Percentiles rank a stretch among this genome's conserved stretches.
These are phyloP conservation scores for Sebastes oblongus DNA, from an alignment of 2,797 vertebrate genomes.

Conservation along the genomic window DNA sequence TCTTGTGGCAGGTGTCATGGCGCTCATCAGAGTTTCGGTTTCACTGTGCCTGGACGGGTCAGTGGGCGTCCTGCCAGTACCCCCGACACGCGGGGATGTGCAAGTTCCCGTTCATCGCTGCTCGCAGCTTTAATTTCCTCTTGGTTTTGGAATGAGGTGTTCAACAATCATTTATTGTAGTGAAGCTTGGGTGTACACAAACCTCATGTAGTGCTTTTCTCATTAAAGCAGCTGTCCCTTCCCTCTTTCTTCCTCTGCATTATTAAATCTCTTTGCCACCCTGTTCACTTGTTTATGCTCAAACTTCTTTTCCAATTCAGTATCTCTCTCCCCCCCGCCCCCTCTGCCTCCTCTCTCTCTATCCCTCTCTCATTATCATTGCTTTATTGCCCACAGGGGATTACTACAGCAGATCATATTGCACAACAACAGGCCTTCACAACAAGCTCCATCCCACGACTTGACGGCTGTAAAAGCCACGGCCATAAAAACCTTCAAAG, in stretches of 20 bases:
- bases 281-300: background rate
- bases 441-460: background rate
- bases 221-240: background rate
- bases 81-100: no score
- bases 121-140: no score
- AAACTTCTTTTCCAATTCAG: background rate
- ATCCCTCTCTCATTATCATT: background rate
- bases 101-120: no score
- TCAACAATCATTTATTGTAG: no score
- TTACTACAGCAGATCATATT: constrained; percentile 52
- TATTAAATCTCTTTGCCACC: background rate
- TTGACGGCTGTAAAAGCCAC: background rate
- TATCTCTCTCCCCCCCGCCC: no score
- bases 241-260: background rate
- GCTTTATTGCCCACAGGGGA: constrained; percentile 1
- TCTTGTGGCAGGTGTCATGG: no score
- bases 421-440: constrained; percentile 48
- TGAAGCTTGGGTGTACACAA: no score
- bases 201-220: background rate
- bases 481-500: constrained; percentile 13
- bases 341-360: no score
- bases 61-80: no score
- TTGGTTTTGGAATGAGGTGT: no score
- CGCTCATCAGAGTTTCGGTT: no score
- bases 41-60: no score